Conservation (phyloP, 1,140 invertebrate genomes). For the Vollenhovia emeryi region DNA sequence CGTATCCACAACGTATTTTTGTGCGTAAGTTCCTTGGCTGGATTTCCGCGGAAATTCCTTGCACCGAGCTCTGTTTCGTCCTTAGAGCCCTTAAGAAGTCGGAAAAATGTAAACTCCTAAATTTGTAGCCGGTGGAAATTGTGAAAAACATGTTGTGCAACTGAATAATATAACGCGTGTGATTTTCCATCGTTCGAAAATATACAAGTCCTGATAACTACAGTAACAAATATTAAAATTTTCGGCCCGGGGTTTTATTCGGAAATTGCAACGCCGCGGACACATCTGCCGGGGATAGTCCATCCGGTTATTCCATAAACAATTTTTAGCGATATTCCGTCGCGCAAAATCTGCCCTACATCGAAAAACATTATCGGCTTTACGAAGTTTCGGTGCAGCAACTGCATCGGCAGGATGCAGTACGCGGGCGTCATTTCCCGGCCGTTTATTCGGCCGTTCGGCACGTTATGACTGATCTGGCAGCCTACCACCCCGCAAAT, state of each 20-base stretch:
- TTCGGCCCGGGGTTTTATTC: conserved; percentile 25
- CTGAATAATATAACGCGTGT: neutral
- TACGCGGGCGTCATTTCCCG: conserved; percentile 65
- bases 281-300: neutral
- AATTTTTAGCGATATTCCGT: conserved; percentile 41
- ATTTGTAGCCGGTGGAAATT: neutral
- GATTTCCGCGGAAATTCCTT: neutral
- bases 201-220: neutral
- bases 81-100: neutral
- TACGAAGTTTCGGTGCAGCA: conserved; percentile 7
- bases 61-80: too few relatives aligned
- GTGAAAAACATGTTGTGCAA: neutral
- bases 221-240: conserved; percentile 19
- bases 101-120: neutral
- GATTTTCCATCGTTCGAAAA: conserved; percentile 24
- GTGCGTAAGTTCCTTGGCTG: neutral
- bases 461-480: conserved; percentile 67
- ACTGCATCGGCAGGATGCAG: neutral
- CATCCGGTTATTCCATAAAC: conserved; percentile 26
- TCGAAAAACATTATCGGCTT: conserved; percentile 57
- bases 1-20: neutral
- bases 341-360: conserved; percentile 47
- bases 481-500: conserved; percentile 41
- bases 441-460: conserved; percentile 78
- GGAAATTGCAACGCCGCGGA: neutral